Percentiles rank a stretch among this genome's conserved stretches.
phyloP scores from a whole-genome alignment of 2,113 vertebrate genomes.

The Misgurnus mizolepis region DNA sequence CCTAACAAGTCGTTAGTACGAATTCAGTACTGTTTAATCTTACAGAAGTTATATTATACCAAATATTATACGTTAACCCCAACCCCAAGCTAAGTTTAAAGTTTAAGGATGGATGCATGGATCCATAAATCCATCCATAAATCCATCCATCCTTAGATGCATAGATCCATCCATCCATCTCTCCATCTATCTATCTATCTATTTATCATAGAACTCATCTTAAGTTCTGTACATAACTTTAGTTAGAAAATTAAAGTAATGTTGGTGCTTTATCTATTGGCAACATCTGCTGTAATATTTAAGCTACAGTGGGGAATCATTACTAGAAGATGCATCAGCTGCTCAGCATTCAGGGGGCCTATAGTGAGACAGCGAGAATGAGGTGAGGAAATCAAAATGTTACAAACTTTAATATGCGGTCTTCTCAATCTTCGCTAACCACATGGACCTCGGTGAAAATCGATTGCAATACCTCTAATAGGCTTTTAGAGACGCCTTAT shows the following conservation, averaged over 20 bases:
- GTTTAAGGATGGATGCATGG: no score
- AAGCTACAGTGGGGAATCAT: conserved; percentile 3
- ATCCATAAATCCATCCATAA: background rate
- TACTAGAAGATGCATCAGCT: background rate
- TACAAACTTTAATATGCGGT: conserved; percentile 42
- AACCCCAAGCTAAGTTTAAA: no score
- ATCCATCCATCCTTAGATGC: no score
- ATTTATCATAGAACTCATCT: background rate
- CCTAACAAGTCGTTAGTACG: no score
- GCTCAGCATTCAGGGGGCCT: background rate
- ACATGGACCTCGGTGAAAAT: conserved; percentile 34
- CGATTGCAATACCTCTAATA: conserved; percentile 25
- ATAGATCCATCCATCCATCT: background rate
- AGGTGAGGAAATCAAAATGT: conserved; percentile 38
- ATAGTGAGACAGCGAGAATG: background rate
- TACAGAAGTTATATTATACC: no score
- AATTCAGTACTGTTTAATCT: no score
- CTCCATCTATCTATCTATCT: background rate
- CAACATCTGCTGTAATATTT: conserved; percentile 30
- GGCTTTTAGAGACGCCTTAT: conserved; percentile 24
- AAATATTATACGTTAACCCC: no score
- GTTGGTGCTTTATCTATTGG: conserved; percentile 3
- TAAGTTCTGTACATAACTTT: background rate
- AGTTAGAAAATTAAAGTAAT: conserved; percentile 6
- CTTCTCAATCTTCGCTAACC: conserved; percentile 32